phyloP scores from a whole-genome alignment of 2,888 invertebrate genomes.

The Habroteleia sp. region DNA sequence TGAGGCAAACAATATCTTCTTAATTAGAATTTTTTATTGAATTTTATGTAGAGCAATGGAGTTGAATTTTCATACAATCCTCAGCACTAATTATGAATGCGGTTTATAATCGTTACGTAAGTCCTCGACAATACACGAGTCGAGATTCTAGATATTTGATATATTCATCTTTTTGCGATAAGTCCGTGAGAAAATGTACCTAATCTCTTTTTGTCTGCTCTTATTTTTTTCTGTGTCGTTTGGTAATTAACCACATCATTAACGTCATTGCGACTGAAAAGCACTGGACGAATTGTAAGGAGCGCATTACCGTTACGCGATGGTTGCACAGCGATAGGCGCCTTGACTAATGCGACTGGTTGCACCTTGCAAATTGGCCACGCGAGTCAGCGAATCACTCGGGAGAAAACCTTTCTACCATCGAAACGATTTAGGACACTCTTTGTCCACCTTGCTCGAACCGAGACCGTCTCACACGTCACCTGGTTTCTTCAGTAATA shows the following conservation, averaged over 20 bases:
- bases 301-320: conserved; percentile 79
- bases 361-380: conserved; percentile 81
- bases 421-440: conserved; percentile 70
- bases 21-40: no score
- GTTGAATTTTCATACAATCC: conserved; percentile 26
- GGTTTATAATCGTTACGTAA: conserved; percentile 37
- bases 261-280: conserved; percentile 73
- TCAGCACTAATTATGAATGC: conserved; percentile 15
- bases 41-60: no score
- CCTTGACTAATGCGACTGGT: conserved; percentile 80
- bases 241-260: conserved; percentile 80
- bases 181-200: conserved; percentile 51
- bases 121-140: conserved; percentile 16
- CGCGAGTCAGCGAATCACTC: conserved; percentile 62
- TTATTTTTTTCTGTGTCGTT: conserved; percentile 70
- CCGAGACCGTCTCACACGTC: conserved; percentile 61
- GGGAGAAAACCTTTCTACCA: conserved; percentile 69
- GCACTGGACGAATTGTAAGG: conserved; percentile 72
- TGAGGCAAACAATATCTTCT: no score
- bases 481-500: conserved; percentile 66
- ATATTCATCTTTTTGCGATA: conserved; percentile 47
- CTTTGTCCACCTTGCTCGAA: conserved; percentile 68
- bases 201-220: conserved; percentile 52
- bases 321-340: conserved; percentile 77
- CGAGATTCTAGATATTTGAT: conserved; percentile 46